Percentiles rank a stretch among this genome's conserved stretches.
These are phyloP conservation scores for Syngnathus rostellatus DNA, from an alignment of 2,797 vertebrate genomes.

Conservation along the genomic window DNA sequence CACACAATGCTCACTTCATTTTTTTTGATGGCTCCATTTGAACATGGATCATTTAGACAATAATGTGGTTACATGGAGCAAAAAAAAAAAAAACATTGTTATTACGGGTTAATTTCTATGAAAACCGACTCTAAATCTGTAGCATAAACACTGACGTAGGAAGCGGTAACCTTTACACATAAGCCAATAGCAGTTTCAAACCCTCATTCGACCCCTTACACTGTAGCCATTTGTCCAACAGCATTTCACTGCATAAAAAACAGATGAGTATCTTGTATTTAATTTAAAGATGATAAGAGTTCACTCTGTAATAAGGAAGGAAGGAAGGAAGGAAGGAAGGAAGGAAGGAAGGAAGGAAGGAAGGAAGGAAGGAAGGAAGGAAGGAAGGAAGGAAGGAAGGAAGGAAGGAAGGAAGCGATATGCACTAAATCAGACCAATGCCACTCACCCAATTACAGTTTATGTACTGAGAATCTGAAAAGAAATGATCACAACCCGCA, in stretches of 20 bases:
- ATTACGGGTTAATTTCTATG: neutral
- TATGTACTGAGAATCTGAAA: constrained; percentile 25
- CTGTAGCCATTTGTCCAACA: constrained; percentile 1
- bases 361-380: constrained; percentile 28
- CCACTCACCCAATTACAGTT: constrained; percentile 25
- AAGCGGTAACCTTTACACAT: neutral
- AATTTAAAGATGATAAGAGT: constrained; percentile 26
- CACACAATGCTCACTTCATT: neutral
- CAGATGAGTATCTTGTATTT: neutral
- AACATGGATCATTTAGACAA: neutral
- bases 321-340: constrained; percentile 34
- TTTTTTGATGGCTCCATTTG: neutral
- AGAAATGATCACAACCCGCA: constrained; percentile 38
- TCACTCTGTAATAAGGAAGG: constrained; percentile 25
- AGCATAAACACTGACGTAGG: neutral
- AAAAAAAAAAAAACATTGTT: neutral
- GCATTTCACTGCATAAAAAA: neutral
- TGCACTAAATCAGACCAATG: constrained; percentile 33
- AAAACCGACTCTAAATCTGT: neutral
- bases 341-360: constrained; percentile 32
- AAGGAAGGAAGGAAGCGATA: constrained; percentile 37
- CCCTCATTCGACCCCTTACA: neutral
- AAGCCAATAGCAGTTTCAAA: neutral
- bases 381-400: constrained; percentile 16
- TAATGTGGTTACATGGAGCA: neutral